A percentile compares a stretch with the other conserved stretches of the same genome.
These are phyloP conservation scores for Menura novaehollandiae DNA, from an alignment of 2,113 vertebrate species.

Conservation along the genomic window DNA sequence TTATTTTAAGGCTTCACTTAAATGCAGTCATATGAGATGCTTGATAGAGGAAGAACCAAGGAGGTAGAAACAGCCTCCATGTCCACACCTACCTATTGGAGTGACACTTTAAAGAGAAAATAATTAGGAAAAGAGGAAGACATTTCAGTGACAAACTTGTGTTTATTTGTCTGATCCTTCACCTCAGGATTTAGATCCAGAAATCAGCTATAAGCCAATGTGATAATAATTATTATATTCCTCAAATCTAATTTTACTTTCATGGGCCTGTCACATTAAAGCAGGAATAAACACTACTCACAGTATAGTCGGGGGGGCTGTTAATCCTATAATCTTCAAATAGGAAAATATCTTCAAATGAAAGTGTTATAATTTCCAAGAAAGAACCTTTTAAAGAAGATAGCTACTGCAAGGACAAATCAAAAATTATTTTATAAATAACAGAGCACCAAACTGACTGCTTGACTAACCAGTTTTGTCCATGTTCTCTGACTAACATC, in stretches of 20 bases:
- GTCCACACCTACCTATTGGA: not conserved
- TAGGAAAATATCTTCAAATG: not conserved
- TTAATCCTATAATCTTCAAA: not conserved
- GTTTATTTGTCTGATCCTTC: not conserved
- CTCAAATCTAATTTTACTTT: not conserved
- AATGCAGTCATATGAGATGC: not conserved
- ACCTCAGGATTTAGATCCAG: not conserved
- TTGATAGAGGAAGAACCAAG: not conserved
- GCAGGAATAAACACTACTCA: not conserved
- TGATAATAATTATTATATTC: not conserved
- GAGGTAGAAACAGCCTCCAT: not conserved
- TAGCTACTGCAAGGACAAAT: not conserved
- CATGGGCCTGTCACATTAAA: not conserved
- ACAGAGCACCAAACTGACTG: not conserved
- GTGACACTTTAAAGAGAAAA: not conserved
- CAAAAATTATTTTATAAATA: not conserved
- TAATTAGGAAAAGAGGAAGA: not conserved
- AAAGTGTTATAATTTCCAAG: not conserved
- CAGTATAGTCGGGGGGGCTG: accelerated
- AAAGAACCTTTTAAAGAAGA: not conserved
- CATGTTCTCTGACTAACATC: not conserved
- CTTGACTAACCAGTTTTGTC: not conserved
- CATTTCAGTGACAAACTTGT: not conserved
- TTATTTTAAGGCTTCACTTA: not conserved
- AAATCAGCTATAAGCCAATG: not conserved